Percentiles rank a stretch among this genome's conserved stretches.
phyloP scores from a whole-genome alignment of 2,113 vertebrate species.

The Hemibates koningsi region DNA sequence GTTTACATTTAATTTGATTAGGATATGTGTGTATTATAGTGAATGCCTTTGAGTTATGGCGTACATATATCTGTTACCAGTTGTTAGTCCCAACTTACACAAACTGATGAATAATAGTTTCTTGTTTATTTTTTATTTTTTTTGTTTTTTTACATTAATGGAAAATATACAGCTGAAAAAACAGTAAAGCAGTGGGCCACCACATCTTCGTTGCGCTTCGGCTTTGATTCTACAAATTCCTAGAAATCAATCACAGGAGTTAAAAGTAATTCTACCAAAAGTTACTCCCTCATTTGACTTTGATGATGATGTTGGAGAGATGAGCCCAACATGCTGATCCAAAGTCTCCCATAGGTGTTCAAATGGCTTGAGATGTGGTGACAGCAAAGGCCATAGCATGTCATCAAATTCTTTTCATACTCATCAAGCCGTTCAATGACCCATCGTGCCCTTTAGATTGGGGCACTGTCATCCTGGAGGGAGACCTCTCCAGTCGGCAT shows the following conservation, averaged over 20 bases:
- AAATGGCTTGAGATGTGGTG: not conserved
- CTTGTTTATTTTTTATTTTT: not conserved
- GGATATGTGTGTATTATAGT: conserved; percentile 31
- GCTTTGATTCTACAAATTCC: not conserved
- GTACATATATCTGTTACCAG: not conserved
- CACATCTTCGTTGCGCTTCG: not conserved
- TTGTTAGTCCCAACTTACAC: not conserved
- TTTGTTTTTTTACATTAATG: not conserved
- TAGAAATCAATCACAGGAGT: not conserved
- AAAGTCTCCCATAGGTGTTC: not conserved
- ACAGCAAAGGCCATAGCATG: not conserved
- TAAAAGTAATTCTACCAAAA: not conserved
- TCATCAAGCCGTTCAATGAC: not conserved
- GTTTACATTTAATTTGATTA: conserved; percentile 52
- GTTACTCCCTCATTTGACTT: not conserved
- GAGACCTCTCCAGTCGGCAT: not conserved
- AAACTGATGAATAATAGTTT: not conserved
- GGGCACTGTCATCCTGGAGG: not conserved
- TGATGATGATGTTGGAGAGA: not conserved
- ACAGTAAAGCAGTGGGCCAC: not conserved
- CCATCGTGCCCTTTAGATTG: not conserved
- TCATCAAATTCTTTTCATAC: not conserved
- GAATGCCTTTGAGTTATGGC: not conserved
- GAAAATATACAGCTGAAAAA: not conserved
- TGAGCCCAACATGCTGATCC: not conserved